These are phyloP conservation scores for Heterohyrax brucei DNA, from an alignment of 2,797 vertebrate species.

Conservation along the genomic window DNA sequence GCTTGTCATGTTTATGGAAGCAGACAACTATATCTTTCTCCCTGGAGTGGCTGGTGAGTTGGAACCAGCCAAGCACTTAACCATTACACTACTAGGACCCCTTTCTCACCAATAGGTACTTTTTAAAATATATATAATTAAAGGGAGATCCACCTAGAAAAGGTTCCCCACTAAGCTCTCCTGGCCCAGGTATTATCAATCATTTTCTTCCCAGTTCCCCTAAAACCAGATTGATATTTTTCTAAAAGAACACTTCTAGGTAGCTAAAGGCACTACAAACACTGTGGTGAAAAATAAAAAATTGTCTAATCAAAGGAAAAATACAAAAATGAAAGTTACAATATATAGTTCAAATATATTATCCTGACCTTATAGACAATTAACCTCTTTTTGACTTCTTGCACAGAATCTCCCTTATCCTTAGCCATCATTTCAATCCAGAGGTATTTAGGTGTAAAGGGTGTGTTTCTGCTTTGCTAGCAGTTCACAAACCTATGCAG, in stretches of 20 bases:
- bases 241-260: conserved; percentile 1
- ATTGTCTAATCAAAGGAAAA: neutral
- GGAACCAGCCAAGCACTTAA: too few species aligned
- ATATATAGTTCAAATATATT: conserved; percentile 19
- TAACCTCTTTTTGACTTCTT: neutral
- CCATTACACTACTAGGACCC: too few species aligned
- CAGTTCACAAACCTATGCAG: neutral
- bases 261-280: neutral
- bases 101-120: neutral
- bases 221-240: conserved; percentile 29
- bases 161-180: neutral
- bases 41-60: too few species aligned
- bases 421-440: conserved; percentile 1
- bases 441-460: neutral
- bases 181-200: neutral
- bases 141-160: neutral
- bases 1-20: too few species aligned
- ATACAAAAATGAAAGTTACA: neutral
- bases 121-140: neutral
- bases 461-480: neutral
- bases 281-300: neutral
- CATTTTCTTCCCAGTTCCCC: neutral
- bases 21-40: too few species aligned
- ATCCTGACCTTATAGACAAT: neutral
- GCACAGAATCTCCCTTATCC: neutral